Conservation (phyloP, 2,113 vertebrate genomes). For the Talpa occidentalis region DNA sequence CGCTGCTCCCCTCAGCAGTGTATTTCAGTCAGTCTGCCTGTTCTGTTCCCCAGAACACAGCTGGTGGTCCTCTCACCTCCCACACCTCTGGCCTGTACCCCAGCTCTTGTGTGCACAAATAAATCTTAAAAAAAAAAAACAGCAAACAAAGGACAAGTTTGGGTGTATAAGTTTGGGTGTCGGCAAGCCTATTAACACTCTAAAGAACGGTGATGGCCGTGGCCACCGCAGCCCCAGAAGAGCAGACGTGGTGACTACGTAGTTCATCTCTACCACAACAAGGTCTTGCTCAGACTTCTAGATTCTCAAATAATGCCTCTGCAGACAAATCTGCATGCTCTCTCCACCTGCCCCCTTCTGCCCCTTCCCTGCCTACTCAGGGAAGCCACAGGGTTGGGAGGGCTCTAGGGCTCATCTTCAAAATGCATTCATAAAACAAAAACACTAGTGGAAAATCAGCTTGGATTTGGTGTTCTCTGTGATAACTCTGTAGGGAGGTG, state of each 20-base stretch:
- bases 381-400: background rate
- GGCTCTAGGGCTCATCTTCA: background rate
- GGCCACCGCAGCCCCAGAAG: background rate
- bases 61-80: no score
- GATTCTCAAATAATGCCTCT: background rate
- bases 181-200: background rate
- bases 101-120: no score
- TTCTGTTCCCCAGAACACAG: no score
- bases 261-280: background rate
- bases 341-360: background rate
- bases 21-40: no score
- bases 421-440: background rate
- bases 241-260: background rate
- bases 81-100: no score
- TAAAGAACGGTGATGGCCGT: background rate
- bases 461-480: background rate
- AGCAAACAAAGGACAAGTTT: background rate
- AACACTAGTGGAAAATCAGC: background rate
- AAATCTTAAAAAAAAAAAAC: no score
- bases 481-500: background rate
- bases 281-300: background rate
- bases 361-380: background rate
- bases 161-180: background rate
- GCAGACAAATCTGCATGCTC: accelerated
- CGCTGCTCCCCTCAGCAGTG: no score